Evolutionary conservation across 2,113 vertebrate species (phyloP).

Genomic region (Poecile atricapillus): DNA sequence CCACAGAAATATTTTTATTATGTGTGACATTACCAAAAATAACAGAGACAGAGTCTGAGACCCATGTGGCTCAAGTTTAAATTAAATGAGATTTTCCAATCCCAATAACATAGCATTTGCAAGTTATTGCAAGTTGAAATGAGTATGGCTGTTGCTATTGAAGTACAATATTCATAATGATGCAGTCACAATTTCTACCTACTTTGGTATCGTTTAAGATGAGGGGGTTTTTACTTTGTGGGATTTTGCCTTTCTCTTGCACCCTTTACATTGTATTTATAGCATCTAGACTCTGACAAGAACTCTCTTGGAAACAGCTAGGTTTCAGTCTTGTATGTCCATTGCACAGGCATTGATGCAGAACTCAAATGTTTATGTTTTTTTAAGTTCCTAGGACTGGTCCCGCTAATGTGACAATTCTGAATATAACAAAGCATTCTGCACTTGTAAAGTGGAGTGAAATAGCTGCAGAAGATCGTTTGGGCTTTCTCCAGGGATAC

Average conservation of each 20-base stretch:
- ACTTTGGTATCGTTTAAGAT: background rate
- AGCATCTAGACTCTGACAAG: background rate
- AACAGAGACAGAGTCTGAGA: background rate
- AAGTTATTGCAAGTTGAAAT: background rate
- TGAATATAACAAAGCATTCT: slow-evolving; percentile 66
- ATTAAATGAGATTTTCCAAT: background rate
- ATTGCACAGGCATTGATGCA: background rate
- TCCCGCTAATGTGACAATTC: slow-evolving; percentile 69
- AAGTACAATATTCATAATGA: background rate
- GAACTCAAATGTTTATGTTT: background rate
- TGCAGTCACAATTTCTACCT: background rate
- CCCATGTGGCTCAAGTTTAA: background rate
- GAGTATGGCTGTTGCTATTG: background rate
- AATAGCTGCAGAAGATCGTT: slow-evolving; percentile 70
- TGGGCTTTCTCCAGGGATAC: slow-evolving; percentile 82
- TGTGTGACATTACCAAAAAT: background rate
- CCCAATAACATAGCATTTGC: background rate
- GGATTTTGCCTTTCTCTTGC: background rate
- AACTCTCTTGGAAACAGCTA: background rate
- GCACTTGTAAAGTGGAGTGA: slow-evolving; percentile 73
- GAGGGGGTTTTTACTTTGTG: fast-evolving
- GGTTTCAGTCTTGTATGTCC: background rate
- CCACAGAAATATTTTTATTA: background rate
- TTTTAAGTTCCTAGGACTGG: slow-evolving; percentile 71
- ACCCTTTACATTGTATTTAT: background rate